Evolutionary conservation across 2,797 vertebrate species (phyloP), one percentile per base, ranked within the genome.

Genomic region (Coilia nasus): DNA sequence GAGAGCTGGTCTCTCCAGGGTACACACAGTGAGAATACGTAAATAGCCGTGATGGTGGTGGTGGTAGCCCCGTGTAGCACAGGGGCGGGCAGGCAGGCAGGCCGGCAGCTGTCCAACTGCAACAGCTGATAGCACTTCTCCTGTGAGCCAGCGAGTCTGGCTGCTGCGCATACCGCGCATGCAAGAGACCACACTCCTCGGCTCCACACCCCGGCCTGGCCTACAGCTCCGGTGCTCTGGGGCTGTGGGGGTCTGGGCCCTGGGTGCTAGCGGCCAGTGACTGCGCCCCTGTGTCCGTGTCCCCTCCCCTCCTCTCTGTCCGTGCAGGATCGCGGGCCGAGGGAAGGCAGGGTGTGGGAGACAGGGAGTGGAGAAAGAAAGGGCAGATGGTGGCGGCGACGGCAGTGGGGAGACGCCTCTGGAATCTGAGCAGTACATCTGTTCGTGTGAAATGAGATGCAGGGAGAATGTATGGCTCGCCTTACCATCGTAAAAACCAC

Each of bases 51-150:
- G 47, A 59, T 17, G 28, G 71, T 78, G 71, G 41, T 64, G 71
- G 28, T 75, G 6, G 7, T 81, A n/a, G 56, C 41, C 62, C 75
- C 31, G 59, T 50, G 80, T 57, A 56, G 75, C 31, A 25, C 28
- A 31, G 56, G 78, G 25, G 57, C 35, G 64, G 59, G 64, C 35
- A 83, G 57, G 46, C 19, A 50, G 59, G 50, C 2, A 54, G 50
- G 50, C 50, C 19, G 71, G 71, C 71, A 94, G 92, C 91, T 95
- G 95, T 93, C 92, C 83, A 41, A 78, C 17, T 35, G 15, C 71
- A 78, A 93, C 95, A 96, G 94, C 94, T 96, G 95, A 95, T 78
- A 44, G 91, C 87, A 88, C 87, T 90, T 92, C 92, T 90, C 83
- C 54, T 82, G 82, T 86, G 90, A 94, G 94, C 91, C 93, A 91